phyloP scores from a whole-genome alignment of 2,113 vertebrate species.

The Microcebus jonahi region DNA sequence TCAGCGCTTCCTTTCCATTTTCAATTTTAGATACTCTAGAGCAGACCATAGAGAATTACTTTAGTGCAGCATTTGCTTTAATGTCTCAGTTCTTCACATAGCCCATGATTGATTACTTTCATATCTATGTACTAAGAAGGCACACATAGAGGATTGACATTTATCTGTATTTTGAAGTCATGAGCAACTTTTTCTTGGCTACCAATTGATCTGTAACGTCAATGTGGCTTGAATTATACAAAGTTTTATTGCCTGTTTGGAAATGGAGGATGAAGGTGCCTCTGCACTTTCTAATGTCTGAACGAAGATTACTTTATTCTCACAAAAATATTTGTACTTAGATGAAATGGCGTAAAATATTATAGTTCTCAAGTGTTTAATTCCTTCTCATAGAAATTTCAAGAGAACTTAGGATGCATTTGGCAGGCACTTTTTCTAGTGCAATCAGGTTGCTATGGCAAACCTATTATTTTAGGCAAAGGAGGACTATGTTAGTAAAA shows the following conservation, averaged over 20 bases:
- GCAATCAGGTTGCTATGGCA: slow-evolving; percentile 86
- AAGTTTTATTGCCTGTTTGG: not conserved
- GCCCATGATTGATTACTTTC: not conserved
- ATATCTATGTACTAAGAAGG: not conserved
- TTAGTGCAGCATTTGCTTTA: not conserved
- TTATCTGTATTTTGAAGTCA: not conserved
- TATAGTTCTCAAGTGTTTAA: slow-evolving; percentile 73
- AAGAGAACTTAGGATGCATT: slow-evolving; percentile 74
- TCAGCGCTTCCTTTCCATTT: not conserved
- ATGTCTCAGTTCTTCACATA: not conserved
- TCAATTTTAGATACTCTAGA: not conserved
- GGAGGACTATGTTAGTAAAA: slow-evolving; percentile 76
- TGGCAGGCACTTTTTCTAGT: slow-evolving; percentile 72
- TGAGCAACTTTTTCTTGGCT: not conserved
- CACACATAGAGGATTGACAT: not conserved
- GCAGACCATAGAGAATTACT: not conserved
- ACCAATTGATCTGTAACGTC: slow-evolving; percentile 14
- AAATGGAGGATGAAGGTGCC: not conserved
- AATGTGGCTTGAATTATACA: not conserved
- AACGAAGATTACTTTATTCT: slow-evolving; percentile 44
- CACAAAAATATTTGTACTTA: slow-evolving; percentile 26
- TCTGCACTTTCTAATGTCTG: slow-evolving; percentile 40
- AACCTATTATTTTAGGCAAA: slow-evolving; percentile 83
- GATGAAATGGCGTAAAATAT: slow-evolving; percentile 68
- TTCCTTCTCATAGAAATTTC: slow-evolving; percentile 79